These are phyloP conservation scores for Agrilus planipennis DNA, from an alignment of 1,140 invertebrate genomes.

Conservation along the genomic window DNA sequence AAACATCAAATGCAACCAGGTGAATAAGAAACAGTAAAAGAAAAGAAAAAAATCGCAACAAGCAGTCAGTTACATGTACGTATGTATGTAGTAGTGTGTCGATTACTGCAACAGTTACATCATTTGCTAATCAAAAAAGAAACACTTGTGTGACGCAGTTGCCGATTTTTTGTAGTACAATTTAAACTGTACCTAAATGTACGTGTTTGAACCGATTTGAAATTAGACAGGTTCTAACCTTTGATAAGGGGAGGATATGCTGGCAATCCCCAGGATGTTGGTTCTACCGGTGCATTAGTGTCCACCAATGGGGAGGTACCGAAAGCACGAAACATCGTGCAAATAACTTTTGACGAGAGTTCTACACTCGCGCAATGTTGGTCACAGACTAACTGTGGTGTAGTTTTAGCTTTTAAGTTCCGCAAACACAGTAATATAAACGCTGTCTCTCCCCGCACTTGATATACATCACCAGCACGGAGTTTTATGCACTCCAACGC, in stretches of 20 bases:
- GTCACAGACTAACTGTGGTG: no score
- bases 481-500: no score
- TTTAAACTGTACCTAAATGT: neutral
- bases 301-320: slow-evolving; percentile 25
- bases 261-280: neutral
- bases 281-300: slow-evolving; percentile 13
- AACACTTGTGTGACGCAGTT: neutral
- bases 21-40: neutral
- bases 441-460: no score
- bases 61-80: neutral
- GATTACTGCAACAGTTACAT: no score
- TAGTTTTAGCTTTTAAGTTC: no score
- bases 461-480: no score
- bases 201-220: neutral
- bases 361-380: no score
- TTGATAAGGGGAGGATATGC: neutral
- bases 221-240: slow-evolving; percentile 1
- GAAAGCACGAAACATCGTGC: slow-evolving; percentile 30
- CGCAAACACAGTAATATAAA: no score
- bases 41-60: slow-evolving; percentile 3
- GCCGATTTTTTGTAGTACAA: neutral
- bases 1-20: no score
- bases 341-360: no score
- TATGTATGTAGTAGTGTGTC: no score
- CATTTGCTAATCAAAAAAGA: no score